Evolutionary conservation across 2,113 vertebrate genomes (phyloP).

Genomic region (Rynchops niger): DNA sequence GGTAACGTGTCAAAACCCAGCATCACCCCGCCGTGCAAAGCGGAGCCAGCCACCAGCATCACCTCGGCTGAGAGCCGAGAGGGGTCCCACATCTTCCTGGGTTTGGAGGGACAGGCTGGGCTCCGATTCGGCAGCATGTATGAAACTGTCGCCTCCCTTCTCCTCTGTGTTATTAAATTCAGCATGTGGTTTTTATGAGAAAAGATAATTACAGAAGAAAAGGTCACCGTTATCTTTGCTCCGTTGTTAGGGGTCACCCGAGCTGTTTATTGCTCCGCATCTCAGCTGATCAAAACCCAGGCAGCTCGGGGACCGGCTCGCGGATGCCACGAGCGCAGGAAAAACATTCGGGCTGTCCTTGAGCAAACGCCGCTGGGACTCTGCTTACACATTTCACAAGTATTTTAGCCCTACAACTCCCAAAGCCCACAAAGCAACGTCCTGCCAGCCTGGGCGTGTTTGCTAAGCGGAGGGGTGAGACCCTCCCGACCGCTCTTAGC

Average conservation of each 20-base stretch:
- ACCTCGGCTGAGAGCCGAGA: accelerated
- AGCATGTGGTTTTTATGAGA: conserved; percentile 65
- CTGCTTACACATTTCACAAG: not conserved
- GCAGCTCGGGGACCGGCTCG: not conserved
- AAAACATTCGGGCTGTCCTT: not conserved
- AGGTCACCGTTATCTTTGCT: conserved; percentile 51
- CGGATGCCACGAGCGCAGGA: accelerated
- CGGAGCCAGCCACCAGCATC: accelerated
- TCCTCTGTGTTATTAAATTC: conserved; percentile 71
- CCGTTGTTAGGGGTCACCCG: not conserved
- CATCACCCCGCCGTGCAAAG: not conserved
- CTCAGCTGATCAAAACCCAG: not conserved
- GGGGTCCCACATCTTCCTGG: not conserved
- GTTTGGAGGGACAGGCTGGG: not conserved
- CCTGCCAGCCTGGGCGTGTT: not conserved
- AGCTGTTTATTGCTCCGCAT: conserved; percentile 39
- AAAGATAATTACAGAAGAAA: conserved; percentile 65
- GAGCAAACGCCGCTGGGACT: not conserved
- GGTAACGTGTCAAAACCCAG: accelerated
- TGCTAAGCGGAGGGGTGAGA: not conserved
- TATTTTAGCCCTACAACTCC: not conserved
- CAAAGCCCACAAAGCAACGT: not conserved
- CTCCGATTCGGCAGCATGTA: not conserved
- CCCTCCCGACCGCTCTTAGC: accelerated
- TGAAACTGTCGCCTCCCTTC: not conserved